Conservation (phyloP, 2,888 invertebrate species). For the Sphaeridia pumilis region DNA sequence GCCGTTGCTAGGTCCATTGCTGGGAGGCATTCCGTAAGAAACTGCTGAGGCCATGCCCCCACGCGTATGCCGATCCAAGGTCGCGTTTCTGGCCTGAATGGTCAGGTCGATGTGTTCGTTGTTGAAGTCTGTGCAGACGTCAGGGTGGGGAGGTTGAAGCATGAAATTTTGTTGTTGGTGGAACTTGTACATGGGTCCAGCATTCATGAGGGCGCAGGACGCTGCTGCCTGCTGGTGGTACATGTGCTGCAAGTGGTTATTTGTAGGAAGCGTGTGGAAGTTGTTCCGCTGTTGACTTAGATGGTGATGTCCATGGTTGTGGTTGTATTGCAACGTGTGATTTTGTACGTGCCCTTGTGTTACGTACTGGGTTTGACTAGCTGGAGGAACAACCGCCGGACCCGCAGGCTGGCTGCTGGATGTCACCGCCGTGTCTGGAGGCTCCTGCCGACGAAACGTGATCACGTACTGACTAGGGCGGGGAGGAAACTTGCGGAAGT, state of each 20-base stretch:
- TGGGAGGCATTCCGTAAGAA: neutral
- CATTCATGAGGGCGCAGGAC: conserved; percentile 13
- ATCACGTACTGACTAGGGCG: conserved; percentile 34
- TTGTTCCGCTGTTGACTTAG: conserved; percentile 3
- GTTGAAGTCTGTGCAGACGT: conserved; percentile 30
- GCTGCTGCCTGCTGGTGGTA: conserved; percentile 4
- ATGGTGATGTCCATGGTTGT: conserved; percentile 14
- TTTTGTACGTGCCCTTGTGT: neutral
- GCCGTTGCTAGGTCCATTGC: neutral
- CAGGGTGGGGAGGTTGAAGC: conserved; percentile 20
- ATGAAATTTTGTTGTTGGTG: conserved; percentile 1
- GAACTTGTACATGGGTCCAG: conserved; percentile 7
- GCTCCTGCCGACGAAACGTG: conserved; percentile 34
- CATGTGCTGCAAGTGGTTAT: conserved; percentile 7
- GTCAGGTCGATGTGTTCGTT: conserved; percentile 23
- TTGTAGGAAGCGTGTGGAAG: conserved; percentile 14
- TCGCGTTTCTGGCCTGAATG: conserved; percentile 6
- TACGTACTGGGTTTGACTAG: neutral
- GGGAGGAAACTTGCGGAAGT: conserved; percentile 31
- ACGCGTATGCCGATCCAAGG: conserved; percentile 12
- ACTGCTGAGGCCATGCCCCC: conserved; percentile 3
- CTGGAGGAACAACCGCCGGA: too few relatives aligned
- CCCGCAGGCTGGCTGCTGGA: neutral
- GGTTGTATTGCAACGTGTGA: conserved; percentile 9
- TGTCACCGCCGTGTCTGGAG: conserved; percentile 1